Base-by-base conservation (phyloP, 2,113 vertebrate genomes). In the Promerops cafer region DNA sequence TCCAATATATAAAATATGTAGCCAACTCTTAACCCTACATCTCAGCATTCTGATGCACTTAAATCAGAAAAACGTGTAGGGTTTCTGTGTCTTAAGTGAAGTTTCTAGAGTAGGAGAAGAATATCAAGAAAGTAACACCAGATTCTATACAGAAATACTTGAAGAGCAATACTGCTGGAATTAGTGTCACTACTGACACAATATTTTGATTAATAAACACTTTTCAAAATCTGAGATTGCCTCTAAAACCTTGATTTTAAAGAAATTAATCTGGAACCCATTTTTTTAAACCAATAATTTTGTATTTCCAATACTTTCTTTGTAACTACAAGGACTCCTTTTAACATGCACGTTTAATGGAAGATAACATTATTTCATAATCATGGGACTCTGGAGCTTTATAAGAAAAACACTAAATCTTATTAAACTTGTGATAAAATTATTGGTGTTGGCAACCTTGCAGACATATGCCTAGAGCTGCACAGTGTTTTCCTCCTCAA, bases 371-470 rank as follows among this genome's bases (percentile, higher is more conserved):
- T 91, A 86, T 94, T 96, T 89, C 83, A 89, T 94, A 92, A 89
- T 93, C 80, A 60, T 27, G n/a, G 28, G 75, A 71, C 79, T 88
- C 82, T 71, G 37, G 60, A 88, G 92, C 50, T 96, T 94, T 95
- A 39, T 47, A 92, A 82, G 74, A 79, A 76, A 83, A 84, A 77
- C 63, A 95, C 30, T 83, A 87, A 49, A 94, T 96, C 89, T 91
- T 95, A 90, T 89, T 88, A 93, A 80, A 76, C 20, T 77, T 80
- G 54, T 95, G 93, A 97, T 95, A 94, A 95, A 97, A 92, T 93
- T 95, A 95, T 92, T 96, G 83, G 88, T 87, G 88, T 96, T 97
- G 96, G 92, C 90, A 96, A 95, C 60, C 49, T 86, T 90, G 94
- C 76, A 96, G 70, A 83, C 93, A 83, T 70, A 90, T n/a, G 65